These are phyloP conservation scores for Carlito syrichta DNA, from an alignment of 2,113 vertebrate genomes.

Conservation along the genomic window DNA sequence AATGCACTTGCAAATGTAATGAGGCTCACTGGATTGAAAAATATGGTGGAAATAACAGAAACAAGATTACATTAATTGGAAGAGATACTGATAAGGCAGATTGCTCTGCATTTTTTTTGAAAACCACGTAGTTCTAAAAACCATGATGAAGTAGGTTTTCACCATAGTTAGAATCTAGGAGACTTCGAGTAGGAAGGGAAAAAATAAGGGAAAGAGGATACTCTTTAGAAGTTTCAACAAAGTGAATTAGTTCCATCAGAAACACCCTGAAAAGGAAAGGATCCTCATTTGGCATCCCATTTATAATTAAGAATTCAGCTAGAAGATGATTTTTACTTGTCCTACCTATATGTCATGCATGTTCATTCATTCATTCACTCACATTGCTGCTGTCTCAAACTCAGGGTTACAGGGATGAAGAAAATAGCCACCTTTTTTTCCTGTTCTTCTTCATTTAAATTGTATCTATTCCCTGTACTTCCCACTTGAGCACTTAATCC, in stretches of 20 bases:
- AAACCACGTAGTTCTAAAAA: conserved; percentile 68
- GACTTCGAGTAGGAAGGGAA: not conserved
- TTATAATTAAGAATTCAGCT: not conserved
- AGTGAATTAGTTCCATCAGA: not conserved
- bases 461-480: not conserved
- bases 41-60: conserved; percentile 86
- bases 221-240: not conserved
- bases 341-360: not conserved
- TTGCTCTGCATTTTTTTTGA: conserved; percentile 69
- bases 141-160: conserved; percentile 46
- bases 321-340: not conserved
- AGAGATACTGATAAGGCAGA: conserved; percentile 84
- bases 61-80: conserved; percentile 89
- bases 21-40: conserved; percentile 84
- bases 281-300: not conserved
- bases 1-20: conserved; percentile 85
- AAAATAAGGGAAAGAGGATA: not conserved
- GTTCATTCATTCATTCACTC: not conserved
- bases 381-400: not conserved
- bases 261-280: not conserved
- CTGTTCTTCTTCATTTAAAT: not conserved
- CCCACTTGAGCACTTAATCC: not conserved
- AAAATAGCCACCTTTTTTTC: not conserved
- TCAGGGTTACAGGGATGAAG: not conserved
- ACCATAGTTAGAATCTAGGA: conserved; percentile 53